Base-by-base conservation (phyloP, 2,797 vertebrate genomes). In the Phalloptychus januarius region DNA sequence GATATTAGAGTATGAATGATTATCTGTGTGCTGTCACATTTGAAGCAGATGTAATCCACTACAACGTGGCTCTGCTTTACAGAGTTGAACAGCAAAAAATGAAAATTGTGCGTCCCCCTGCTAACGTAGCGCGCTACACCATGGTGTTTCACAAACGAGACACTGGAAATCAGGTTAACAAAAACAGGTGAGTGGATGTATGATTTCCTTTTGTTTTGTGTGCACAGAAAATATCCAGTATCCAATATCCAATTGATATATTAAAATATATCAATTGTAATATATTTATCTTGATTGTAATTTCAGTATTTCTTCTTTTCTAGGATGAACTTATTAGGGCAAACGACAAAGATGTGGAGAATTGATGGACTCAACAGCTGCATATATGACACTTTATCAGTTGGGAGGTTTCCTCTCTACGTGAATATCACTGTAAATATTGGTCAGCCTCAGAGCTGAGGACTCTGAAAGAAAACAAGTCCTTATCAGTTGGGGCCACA, bases 101-200 rank as follows among this genome's bases (percentile, higher is more conserved):
- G 98, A 95, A 88, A 86, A 96, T 99, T 44, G 58, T 96, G 23
- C 95, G 98, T 2, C 98, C 98, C 0, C 80, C 96, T 0, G 90
- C 95, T 4, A 92, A 95, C 0, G 78, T 99, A 12, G 98, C 95
- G 71, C 97, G 97, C 80, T 99, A 99, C 33, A 99, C 97, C 0
- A 99, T 99, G 98, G 97, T 98, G 89, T 99, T 99, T 85, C 98
- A 99, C 83, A 96, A 96, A 36, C 93, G 98, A 71, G 98, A 99
- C 94, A 90, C 78, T 0, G 98, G 98, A 69, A 99, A 99, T 0
- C 96, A 97, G 85, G 94, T 96, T 70, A 99, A 99, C 63, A 78
- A 78, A 80, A 93, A 96, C 85, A 95, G 98, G 98, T 99, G 36
- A 92, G 96, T 90, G 8, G 18, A 65, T 70, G 25, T 8, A 4